Conservation (phyloP, 2,888 invertebrate genomes). For the Sminthurides aquaticus region DNA sequence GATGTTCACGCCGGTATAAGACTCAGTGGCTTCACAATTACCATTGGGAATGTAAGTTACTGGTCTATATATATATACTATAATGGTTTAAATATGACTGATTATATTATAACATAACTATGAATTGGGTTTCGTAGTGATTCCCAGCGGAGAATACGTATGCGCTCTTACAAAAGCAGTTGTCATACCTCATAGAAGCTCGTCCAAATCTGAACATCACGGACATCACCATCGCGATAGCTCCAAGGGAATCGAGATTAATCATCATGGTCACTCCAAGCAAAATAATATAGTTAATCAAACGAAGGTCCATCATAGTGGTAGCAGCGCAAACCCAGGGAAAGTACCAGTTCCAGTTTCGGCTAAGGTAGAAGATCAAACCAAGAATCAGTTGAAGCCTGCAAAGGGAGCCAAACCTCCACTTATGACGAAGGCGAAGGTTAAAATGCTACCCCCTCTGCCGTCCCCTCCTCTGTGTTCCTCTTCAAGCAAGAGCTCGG, state of each 20-base stretch:
- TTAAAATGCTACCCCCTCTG: conserved; percentile 16
- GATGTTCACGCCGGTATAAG: conserved; percentile 34
- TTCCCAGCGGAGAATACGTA: conserved; percentile 12
- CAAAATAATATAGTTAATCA: neutral
- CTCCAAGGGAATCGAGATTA: neutral
- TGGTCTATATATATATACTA: neutral
- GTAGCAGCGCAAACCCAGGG: neutral
- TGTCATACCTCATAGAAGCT: conserved; percentile 16
- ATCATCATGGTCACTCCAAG: conserved; percentile 10
- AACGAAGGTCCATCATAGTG: conserved; percentile 6
- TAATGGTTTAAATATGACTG: too few relatives aligned
- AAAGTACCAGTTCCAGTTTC: neutral
- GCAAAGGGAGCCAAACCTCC: conserved; percentile 25
- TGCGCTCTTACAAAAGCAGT: conserved; percentile 14
- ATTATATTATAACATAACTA: too few relatives aligned
- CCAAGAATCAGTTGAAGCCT: conserved; percentile 10
- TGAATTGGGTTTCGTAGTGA: conserved; percentile 7
- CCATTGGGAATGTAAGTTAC: conserved; percentile 34
- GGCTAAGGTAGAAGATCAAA: conserved; percentile 15
- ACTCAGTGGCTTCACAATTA: conserved; percentile 31
- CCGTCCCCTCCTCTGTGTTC: neutral
- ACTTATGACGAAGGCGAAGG: conserved; percentile 23
- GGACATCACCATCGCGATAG: conserved; percentile 2
- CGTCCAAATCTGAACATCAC: conserved; percentile 11
- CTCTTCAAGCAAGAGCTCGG: conserved; percentile 7